Conservation (phyloP, 92 coral and sea anemone species). For the Blastomussa wellsi region DNA sequence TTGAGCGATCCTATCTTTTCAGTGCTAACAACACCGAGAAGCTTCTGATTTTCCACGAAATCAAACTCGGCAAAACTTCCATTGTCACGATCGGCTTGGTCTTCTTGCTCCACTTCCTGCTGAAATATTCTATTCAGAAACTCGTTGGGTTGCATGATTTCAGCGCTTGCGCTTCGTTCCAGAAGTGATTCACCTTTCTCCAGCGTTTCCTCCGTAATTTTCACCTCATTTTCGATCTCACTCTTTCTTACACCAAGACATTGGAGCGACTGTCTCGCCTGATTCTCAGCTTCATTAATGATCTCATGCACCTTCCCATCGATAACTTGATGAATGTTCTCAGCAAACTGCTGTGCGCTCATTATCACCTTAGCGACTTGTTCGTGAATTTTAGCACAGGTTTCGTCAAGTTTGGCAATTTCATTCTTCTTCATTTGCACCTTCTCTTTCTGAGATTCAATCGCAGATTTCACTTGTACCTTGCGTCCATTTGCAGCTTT, state of each 20-base stretch:
- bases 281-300: not conserved
- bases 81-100: not conserved
- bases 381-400: not conserved
- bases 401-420: not conserved
- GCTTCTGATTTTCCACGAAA: not conserved
- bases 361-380: not conserved
- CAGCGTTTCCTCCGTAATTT: not conserved
- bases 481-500: conserved; percentile 9
- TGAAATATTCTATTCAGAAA: not conserved
- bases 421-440: not conserved
- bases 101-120: not conserved
- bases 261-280: not conserved
- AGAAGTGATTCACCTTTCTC: not conserved
- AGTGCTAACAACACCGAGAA: not conserved
- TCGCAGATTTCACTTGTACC: not conserved
- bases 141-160: not conserved
- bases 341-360: not conserved
- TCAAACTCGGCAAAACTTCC: not conserved
- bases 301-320: conserved; percentile 6
- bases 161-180: conserved; percentile 1
- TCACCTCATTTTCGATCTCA: not conserved
- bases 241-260: not conserved
- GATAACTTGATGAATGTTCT: not conserved
- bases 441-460: not conserved
- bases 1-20: not conserved